phyloP scores from a whole-genome alignment of 2,888 invertebrate species.

The Tanypteryx hageni region DNA sequence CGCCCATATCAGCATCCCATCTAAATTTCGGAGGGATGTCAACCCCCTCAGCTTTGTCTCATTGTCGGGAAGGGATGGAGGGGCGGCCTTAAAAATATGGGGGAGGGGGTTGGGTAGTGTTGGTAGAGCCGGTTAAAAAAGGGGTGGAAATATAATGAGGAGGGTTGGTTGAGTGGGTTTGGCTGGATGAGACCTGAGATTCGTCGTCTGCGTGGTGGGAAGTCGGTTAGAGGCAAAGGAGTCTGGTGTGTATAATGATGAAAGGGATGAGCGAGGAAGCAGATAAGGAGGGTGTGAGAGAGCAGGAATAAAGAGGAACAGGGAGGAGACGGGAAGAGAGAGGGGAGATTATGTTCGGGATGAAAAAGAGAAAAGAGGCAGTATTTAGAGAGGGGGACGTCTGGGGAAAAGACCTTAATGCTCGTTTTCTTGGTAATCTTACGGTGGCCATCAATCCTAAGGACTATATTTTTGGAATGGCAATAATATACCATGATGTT shows the following conservation, averaged over 20 bases:
- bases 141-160: background rate
- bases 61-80: background rate
- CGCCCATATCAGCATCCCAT: constrained; percentile 7
- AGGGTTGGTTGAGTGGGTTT: background rate
- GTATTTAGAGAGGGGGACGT: background rate
- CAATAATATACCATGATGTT: no score
- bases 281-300: background rate
- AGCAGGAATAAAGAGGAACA: background rate
- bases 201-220: background rate
- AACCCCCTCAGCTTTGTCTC: constrained; percentile 23
- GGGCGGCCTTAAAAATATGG: background rate
- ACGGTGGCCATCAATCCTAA: no score
- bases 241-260: background rate
- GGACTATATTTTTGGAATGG: no score
- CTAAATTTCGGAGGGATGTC: background rate
- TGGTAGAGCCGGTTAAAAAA: background rate
- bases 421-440: no score
- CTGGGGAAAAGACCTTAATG: no score
- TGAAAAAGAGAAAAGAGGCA: background rate
- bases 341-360: no score
- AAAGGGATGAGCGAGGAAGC: background rate
- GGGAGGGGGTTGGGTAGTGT: background rate
- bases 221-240: background rate
- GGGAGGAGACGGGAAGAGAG: background rate
- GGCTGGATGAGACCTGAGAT: background rate